Percentiles rank a stretch among this genome's conserved stretches.
Conservation (phyloP, 2,888 invertebrate species). For the Torymus auratus region DNA sequence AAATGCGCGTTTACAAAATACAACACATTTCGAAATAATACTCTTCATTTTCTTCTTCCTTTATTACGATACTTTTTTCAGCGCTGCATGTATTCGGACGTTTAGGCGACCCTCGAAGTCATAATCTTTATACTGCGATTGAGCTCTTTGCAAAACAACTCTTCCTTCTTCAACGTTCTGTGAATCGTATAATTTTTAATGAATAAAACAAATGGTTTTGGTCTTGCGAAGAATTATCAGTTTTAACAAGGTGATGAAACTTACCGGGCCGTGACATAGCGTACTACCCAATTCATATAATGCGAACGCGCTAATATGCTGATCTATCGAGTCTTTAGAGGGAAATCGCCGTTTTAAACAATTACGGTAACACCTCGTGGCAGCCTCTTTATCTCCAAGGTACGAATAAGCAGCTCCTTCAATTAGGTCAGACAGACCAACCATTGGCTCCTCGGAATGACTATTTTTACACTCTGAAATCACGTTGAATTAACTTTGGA, state of each 20-base stretch:
- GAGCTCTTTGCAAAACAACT: slow-evolving; percentile 76
- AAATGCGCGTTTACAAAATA: slow-evolving; percentile 46
- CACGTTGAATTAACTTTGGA: too few species aligned
- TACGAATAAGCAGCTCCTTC: slow-evolving; percentile 78
- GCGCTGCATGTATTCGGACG: slow-evolving; percentile 80
- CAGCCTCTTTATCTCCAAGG: slow-evolving; percentile 71
- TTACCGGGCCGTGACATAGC: slow-evolving; percentile 68
- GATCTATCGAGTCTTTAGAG: slow-evolving; percentile 65
- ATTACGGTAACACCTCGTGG: slow-evolving; percentile 67
- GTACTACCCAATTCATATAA: slow-evolving; percentile 81
- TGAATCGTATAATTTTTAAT: slow-evolving; percentile 61
- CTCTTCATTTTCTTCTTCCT: neutral
- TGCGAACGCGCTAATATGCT: slow-evolving; percentile 82
- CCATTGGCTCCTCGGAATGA: slow-evolving; percentile 78
- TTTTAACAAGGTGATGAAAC: slow-evolving; percentile 37
- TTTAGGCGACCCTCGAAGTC: slow-evolving; percentile 83
- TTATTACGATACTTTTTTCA: slow-evolving; percentile 55
- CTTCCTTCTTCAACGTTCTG: slow-evolving; percentile 79
- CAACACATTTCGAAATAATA: slow-evolving; percentile 9
- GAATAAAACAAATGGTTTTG: too few species aligned
- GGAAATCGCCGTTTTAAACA: slow-evolving; percentile 68
- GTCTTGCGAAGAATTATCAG: too few species aligned
- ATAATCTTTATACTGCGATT: slow-evolving; percentile 80
- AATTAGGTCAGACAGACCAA: slow-evolving; percentile 78
- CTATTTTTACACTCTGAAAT: slow-evolving; percentile 73